Evolutionary conservation across 2,797 vertebrate species (phyloP).

Genomic region (Rhincodon typus): DNA sequence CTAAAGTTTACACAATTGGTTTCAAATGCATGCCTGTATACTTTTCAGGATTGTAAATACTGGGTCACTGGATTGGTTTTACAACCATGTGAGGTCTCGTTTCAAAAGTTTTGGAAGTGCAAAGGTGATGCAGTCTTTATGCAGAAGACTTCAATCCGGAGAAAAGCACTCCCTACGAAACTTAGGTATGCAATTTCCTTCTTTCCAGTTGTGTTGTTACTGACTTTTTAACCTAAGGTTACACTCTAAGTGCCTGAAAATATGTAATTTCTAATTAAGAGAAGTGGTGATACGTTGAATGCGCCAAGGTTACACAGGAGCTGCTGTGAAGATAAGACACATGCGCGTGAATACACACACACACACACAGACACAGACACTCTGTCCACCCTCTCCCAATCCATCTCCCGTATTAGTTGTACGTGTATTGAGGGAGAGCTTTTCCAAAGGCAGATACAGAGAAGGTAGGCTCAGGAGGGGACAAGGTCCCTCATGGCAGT

Average conservation of each 20-base stretch:
- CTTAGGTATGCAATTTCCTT: conserved; percentile 51
- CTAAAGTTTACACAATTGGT: not conserved
- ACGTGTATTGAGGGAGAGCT: not conserved
- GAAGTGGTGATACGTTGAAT: not conserved
- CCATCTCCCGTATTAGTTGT: not conserved
- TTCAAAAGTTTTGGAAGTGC: conserved; percentile 86
- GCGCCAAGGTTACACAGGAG: no score
- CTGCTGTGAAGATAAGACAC: no score
- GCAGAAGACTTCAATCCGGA: conserved; percentile 59
- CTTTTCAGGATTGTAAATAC: conserved; percentile 71
- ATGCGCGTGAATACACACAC: no score
- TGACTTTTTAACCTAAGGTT: not conserved
- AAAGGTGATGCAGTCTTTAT: conserved; percentile 82
- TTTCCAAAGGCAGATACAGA: not conserved
- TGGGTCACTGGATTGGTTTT: conserved; percentile 84
- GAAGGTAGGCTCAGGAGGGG: not conserved
- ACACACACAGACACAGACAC: no score
- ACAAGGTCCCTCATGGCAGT: no score
- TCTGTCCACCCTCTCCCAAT: no score
- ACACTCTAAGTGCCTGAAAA: not conserved
- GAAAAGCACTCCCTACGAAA: conserved; percentile 47
- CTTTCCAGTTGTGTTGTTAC: not conserved
- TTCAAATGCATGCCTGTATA: not conserved
- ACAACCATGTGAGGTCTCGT: conserved; percentile 70
- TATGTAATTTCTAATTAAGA: not conserved